phyloP scores from a whole-genome alignment of 1,140 invertebrate genomes.

The Hylaeus volcanicus region DNA sequence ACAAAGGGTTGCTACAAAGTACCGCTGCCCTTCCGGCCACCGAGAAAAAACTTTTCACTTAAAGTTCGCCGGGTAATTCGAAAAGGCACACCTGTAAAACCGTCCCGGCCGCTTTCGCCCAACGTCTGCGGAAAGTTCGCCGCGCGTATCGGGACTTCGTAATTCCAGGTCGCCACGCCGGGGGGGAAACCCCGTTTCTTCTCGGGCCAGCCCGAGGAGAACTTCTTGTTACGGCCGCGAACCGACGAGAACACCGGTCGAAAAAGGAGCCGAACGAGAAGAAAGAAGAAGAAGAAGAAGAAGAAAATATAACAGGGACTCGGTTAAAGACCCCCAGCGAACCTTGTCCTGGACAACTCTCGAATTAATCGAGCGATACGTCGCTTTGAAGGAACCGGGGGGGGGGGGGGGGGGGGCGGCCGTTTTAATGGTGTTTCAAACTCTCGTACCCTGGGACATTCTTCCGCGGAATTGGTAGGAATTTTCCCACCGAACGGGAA shows the following conservation, averaged over 20 bases:
- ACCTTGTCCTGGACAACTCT: neutral
- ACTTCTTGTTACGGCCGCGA: neutral
- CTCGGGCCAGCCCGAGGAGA: neutral
- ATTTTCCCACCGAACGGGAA: neutral
- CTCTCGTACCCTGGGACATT: neutral
- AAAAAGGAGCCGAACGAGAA: neutral
- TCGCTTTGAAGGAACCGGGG: neutral
- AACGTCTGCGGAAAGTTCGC: neutral
- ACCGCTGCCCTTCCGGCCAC: neutral
- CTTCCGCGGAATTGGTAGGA: neutral
- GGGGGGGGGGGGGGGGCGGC: neutral
- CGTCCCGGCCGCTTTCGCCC: neutral
- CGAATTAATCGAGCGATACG: constrained; percentile 21
- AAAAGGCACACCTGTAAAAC: neutral
- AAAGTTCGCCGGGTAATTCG: constrained; percentile 25
- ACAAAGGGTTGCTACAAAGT: neutral
- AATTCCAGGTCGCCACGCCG: neutral
- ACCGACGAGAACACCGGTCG: neutral
- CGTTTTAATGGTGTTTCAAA: neutral
- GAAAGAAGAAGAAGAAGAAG: too few relatives aligned
- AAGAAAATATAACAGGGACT: neutral
- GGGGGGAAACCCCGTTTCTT: neutral
- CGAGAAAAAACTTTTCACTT: constrained; percentile 21
- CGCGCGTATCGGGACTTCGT: neutral
- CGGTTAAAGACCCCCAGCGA: neutral